Evolutionary conservation across 2,888 invertebrate genomes (phyloP).

Genomic region (Mythimna albipuncta): DNA sequence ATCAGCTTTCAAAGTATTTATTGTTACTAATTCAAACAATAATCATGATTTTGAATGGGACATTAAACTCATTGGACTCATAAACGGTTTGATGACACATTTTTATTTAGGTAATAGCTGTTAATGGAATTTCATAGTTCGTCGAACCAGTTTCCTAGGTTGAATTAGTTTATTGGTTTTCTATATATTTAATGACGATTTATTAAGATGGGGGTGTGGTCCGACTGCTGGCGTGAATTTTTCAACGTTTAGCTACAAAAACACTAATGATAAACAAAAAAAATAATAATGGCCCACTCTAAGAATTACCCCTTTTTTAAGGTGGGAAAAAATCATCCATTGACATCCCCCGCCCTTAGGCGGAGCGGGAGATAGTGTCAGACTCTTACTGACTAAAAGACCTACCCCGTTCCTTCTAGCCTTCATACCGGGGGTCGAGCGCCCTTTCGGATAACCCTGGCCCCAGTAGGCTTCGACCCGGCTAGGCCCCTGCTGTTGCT

Average conservation of each 20-base stretch:
- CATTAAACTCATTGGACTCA: background rate
- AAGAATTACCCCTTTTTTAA: too few relatives aligned
- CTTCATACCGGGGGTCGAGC: too few relatives aligned
- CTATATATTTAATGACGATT: conserved; percentile 47
- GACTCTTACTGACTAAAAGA: too few relatives aligned
- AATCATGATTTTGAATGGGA: conserved; percentile 9
- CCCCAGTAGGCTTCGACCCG: too few relatives aligned
- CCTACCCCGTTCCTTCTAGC: too few relatives aligned
- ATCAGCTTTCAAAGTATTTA: background rate
- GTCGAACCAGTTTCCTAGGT: conserved; percentile 59
- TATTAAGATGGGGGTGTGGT: conserved; percentile 33
- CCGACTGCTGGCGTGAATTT: conserved; percentile 29
- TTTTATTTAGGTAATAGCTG: conserved; percentile 43
- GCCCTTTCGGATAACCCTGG: too few relatives aligned
- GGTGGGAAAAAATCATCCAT: too few relatives aligned
- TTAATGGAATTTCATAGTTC: conserved; percentile 59
- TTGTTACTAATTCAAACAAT: conserved; percentile 12
- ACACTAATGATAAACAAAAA: too few relatives aligned
- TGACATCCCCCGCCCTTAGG: too few relatives aligned
- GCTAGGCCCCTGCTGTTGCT: too few relatives aligned
- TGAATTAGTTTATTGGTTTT: conserved; percentile 57
- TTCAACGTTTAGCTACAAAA: background rate
- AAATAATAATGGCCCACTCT: too few relatives aligned
- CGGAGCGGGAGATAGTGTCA: too few relatives aligned
- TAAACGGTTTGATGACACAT: conserved; percentile 15